These are phyloP conservation scores for Zingel zingel DNA, from an alignment of 2,113 vertebrate genomes.

Conservation along the genomic window DNA sequence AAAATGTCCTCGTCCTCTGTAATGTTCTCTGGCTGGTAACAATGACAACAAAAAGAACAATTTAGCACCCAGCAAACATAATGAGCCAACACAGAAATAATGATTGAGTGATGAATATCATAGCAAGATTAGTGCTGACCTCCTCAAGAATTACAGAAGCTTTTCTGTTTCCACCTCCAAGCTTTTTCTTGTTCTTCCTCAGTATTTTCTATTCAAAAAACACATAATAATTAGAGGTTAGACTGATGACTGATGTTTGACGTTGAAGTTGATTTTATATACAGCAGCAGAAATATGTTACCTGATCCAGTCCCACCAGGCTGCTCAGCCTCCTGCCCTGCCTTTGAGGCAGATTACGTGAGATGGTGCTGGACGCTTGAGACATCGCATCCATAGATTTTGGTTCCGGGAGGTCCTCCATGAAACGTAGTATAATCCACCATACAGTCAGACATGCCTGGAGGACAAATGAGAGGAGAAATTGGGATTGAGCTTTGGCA, in stretches of 20 bases:
- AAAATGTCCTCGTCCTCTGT: slow-evolving; percentile 80
- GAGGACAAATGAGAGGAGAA: not conserved
- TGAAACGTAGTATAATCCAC: slow-evolving; percentile 93
- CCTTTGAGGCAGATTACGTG: slow-evolving; percentile 26
- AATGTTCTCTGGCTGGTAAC: slow-evolving; percentile 62
- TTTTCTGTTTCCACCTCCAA: slow-evolving; percentile 62
- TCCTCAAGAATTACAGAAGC: slow-evolving; percentile 77
- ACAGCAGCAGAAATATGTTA: slow-evolving; percentile 37
- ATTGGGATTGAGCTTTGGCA: not conserved
- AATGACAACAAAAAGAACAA: not conserved
- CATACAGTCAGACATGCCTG: slow-evolving; percentile 91
- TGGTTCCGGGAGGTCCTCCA: slow-evolving; percentile 93
- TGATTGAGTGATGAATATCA: not conserved
- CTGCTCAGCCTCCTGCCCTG: slow-evolving; percentile 78
- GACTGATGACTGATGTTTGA: not conserved
- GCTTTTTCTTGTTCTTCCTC: slow-evolving; percentile 78
- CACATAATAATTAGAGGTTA: not conserved
- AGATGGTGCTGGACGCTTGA: slow-evolving; percentile 37
- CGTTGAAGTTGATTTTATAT: not conserved
- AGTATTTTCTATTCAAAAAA: slow-evolving; percentile 74
- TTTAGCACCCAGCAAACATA: not conserved
- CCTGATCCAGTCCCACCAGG: slow-evolving; percentile 84
- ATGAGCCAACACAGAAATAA: not conserved
- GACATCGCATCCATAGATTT: slow-evolving; percentile 54
- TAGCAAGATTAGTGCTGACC: slow-evolving; percentile 49